Conservation (phyloP, 2,797 vertebrate genomes). For the Botia kubotai region DNA sequence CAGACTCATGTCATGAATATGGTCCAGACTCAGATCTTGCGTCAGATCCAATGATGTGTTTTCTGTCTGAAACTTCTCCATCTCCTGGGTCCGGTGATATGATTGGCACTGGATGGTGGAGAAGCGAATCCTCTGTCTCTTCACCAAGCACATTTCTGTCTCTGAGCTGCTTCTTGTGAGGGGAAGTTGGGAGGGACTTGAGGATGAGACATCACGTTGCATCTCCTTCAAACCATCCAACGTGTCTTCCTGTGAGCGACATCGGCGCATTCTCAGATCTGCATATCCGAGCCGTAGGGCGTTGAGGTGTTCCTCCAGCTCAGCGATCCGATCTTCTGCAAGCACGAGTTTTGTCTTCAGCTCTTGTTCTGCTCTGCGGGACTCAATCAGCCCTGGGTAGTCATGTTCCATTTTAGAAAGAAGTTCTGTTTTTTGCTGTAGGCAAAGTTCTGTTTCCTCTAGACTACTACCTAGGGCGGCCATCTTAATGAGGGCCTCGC, state of each 20-base stretch:
- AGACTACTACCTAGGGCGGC: constrained; percentile 86
- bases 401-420: constrained; percentile 78
- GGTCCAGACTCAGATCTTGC: constrained; percentile 79
- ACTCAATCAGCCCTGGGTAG: constrained; percentile 67
- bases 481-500: constrained; percentile 90
- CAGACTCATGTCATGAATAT: constrained; percentile 77
- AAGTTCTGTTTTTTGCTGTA: constrained; percentile 86
- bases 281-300: constrained; percentile 77
- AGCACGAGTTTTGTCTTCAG: constrained; percentile 74
- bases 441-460: constrained; percentile 87
- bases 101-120: constrained; percentile 95
- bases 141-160: constrained; percentile 77
- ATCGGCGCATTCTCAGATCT: constrained; percentile 75
- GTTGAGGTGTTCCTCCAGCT: constrained; percentile 78
- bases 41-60: constrained; percentile 69
- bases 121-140: constrained; percentile 91
- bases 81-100: constrained; percentile 81
- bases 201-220: constrained; percentile 58
- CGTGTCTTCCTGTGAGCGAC: constrained; percentile 65
- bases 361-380: constrained; percentile 77
- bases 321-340: constrained; percentile 78
- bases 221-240: constrained; percentile 55
- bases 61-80: constrained; percentile 78
- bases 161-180: constrained; percentile 74
- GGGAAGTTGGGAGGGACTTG: constrained; percentile 51